Percentiles rank a stretch among this genome's conserved stretches.
These are phyloP conservation scores for Nyctibius bracteatus DNA, from an alignment of 2,113 vertebrate genomes.

Conservation along the genomic window DNA sequence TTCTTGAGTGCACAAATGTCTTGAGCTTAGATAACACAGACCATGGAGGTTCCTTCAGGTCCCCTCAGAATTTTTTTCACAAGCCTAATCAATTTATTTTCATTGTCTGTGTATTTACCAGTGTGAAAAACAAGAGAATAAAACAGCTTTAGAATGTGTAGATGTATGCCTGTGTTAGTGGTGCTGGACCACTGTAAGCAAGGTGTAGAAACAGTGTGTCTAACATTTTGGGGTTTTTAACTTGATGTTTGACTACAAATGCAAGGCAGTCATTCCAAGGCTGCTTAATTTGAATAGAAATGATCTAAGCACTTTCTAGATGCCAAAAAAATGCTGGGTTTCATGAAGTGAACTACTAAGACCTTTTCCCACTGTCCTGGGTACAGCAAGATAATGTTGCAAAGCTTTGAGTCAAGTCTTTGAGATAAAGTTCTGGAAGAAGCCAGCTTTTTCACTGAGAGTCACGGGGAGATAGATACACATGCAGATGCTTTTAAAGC, in stretches of 20 bases:
- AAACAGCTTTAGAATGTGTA: background rate
- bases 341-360: background rate
- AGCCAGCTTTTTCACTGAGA: background rate
- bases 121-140: background rate
- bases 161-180: background rate
- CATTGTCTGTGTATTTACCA: background rate
- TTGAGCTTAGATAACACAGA: background rate
- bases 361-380: background rate
- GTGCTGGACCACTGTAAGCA: background rate
- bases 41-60: background rate
- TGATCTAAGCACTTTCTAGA: background rate
- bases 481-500: background rate
- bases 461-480: background rate
- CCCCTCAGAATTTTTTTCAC: background rate
- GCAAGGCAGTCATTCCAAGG: background rate
- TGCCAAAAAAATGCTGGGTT: background rate
- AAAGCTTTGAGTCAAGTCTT: background rate
- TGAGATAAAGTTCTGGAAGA: background rate
- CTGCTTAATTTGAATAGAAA: background rate
- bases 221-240: background rate
- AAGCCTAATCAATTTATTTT: background rate
- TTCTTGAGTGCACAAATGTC: background rate
- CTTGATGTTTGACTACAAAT: background rate
- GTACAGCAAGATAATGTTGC: background rate
- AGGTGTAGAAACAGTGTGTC: background rate